These are phyloP conservation scores for Indicator indicator DNA, from an alignment of 2,113 vertebrate species.

Conservation along the genomic window DNA sequence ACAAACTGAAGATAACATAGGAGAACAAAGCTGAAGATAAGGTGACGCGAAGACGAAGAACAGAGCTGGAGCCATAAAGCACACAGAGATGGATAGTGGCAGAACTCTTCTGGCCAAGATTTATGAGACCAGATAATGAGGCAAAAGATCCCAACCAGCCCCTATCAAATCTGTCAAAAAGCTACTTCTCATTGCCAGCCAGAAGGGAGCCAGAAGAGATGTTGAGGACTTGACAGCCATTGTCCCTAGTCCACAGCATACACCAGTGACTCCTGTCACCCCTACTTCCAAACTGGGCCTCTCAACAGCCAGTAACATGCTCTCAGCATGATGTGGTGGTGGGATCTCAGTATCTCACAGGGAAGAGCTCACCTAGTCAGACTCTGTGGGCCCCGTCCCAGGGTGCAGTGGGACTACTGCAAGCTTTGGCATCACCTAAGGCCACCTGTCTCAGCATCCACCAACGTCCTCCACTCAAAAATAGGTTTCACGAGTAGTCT, in stretches of 20 bases:
- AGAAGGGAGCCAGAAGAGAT: not conserved
- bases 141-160: not conserved
- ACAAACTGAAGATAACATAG: not conserved
- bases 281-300: not conserved
- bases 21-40: not conserved
- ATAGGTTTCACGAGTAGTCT: fast-evolving
- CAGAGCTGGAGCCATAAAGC: not conserved
- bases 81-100: not conserved
- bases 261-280: not conserved
- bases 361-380: not conserved
- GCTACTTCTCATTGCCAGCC: not conserved
- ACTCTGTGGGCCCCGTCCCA: fast-evolving
- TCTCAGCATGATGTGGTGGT: not conserved
- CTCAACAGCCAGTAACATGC: not conserved
- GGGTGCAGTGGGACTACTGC: not conserved
- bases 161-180: not conserved
- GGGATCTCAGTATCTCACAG: too few relatives aligned
- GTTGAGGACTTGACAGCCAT: not conserved
- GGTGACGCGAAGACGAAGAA: not conserved
- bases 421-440: not conserved
- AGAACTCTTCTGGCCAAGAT: not conserved
- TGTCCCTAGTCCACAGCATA: not conserved
- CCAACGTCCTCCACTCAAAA: not conserved
- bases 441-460: not conserved
- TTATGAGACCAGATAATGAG: not conserved